Percentiles rank a stretch among this genome's conserved stretches.
Evolutionary conservation across 2,797 vertebrate species (phyloP).

Genomic region (Cirrhinus molitorella): DNA sequence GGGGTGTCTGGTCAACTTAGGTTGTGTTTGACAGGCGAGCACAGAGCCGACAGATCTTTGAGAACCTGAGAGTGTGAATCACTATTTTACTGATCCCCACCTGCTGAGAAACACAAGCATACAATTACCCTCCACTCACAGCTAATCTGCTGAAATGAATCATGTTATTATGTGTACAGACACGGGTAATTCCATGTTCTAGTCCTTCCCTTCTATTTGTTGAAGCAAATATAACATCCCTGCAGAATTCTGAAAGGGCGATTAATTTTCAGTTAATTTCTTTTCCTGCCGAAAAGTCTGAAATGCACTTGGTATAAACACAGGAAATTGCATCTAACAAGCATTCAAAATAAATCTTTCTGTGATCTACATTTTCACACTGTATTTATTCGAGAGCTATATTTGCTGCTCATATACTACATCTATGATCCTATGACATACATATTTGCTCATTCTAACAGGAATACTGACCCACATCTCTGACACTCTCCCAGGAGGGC

Average conservation of each 20-base stretch:
- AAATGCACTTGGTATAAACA: conserved; percentile 24
- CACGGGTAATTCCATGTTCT: conserved; percentile 42
- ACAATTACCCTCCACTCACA: conserved; percentile 56
- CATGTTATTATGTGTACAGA: conserved; percentile 54
- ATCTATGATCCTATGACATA: background rate
- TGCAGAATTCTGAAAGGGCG: conserved; percentile 32
- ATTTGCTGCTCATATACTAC: background rate
- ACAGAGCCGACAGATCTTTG: background rate
- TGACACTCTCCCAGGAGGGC: background rate
- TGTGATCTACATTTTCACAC: conserved; percentile 18
- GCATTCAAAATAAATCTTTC: conserved; percentile 20
- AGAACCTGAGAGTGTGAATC: conserved; percentile 38
- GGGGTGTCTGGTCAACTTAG: background rate
- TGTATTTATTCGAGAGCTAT: conserved; percentile 26
- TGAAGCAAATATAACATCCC: conserved; percentile 50
- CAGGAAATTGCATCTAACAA: conserved; percentile 15
- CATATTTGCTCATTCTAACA: conserved; percentile 30
- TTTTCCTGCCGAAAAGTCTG: conserved; percentile 30
- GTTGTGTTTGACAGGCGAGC: background rate
- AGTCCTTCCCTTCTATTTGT: conserved; percentile 46
- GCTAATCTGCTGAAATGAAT: conserved; percentile 62
- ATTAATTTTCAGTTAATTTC: conserved; percentile 57
- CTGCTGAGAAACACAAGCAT: conserved; percentile 53
- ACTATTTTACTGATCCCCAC: conserved; percentile 47
- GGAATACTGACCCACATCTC: background rate